Conservation (phyloP, 2,888 invertebrate genomes). For the Agrilus mali region DNA sequence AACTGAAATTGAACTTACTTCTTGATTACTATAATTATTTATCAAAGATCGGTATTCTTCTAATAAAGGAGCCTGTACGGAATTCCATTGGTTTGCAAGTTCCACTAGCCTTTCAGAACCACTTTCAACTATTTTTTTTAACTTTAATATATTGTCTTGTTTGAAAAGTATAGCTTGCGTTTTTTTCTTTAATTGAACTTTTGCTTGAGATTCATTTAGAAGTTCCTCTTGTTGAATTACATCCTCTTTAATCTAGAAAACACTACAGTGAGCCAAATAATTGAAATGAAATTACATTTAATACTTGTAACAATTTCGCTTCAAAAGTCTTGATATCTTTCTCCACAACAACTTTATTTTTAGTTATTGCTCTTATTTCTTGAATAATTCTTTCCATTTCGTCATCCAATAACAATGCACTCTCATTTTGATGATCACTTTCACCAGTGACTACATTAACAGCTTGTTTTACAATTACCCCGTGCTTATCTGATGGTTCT, state of each 20-base stretch:
- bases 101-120: conserved; percentile 49
- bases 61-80: conserved; percentile 52
- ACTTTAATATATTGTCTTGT: conserved; percentile 43
- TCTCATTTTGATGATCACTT: neutral
- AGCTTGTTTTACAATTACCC: conserved; percentile 2
- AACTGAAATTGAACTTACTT: conserved; percentile 22
- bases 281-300: neutral
- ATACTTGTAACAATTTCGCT: conserved; percentile 9
- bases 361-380: neutral
- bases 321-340: conserved; percentile 9
- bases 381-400: neutral
- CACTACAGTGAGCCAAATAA: conserved; percentile 1
- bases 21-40: conserved; percentile 27
- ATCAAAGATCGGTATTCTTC: conserved; percentile 39
- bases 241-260: conserved; percentile 17
- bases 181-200: conserved; percentile 42
- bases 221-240: conserved; percentile 31
- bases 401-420: neutral
- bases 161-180: conserved; percentile 53
- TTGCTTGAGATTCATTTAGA: conserved; percentile 31
- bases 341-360: conserved; percentile 2
- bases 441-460: conserved; percentile 10
- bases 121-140: conserved; percentile 44
- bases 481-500: conserved; percentile 10
- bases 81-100: conserved; percentile 61